Evolutionary conservation across 2,888 invertebrate genomes (phyloP).

Genomic region (Deilephila elpenor): DNA sequence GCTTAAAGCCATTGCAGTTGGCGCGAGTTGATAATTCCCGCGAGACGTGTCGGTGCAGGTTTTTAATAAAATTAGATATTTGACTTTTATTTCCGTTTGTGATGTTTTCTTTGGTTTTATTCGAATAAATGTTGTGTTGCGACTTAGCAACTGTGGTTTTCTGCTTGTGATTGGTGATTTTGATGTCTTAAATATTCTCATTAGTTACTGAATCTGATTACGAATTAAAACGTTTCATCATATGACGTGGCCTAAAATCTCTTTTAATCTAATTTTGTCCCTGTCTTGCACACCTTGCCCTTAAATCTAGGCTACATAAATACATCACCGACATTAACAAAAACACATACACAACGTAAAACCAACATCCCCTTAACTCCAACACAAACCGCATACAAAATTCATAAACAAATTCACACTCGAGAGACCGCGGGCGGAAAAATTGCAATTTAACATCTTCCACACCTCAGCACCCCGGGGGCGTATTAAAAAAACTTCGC

Average conservation of each 20-base stretch:
- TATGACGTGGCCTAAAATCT: too few relatives aligned
- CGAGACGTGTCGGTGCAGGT: background rate
- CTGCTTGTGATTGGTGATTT: too few relatives aligned
- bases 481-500: slow-evolving; percentile 54
- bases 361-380: background rate
- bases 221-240: too few relatives aligned
- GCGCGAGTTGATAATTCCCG: slow-evolving; percentile 7
- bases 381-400: slow-evolving; percentile 21
- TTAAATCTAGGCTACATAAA: too few relatives aligned
- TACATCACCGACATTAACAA: background rate
- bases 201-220: too few relatives aligned
- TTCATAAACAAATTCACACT: slow-evolving; percentile 66
- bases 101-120: background rate
- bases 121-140: too few relatives aligned
- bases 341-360: background rate
- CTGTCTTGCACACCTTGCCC: too few relatives aligned
- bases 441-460: slow-evolving; percentile 62
- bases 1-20: background rate
- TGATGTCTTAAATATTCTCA: too few relatives aligned
- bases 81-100: background rate
- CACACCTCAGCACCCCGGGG: slow-evolving; percentile 40
- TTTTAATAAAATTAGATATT: slow-evolving; percentile 2
- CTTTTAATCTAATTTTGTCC: too few relatives aligned
- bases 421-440: slow-evolving; percentile 52
- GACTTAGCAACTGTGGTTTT: too few relatives aligned